phyloP scores from a whole-genome alignment of 2,888 invertebrate species.

The Machimus atricapillus region DNA sequence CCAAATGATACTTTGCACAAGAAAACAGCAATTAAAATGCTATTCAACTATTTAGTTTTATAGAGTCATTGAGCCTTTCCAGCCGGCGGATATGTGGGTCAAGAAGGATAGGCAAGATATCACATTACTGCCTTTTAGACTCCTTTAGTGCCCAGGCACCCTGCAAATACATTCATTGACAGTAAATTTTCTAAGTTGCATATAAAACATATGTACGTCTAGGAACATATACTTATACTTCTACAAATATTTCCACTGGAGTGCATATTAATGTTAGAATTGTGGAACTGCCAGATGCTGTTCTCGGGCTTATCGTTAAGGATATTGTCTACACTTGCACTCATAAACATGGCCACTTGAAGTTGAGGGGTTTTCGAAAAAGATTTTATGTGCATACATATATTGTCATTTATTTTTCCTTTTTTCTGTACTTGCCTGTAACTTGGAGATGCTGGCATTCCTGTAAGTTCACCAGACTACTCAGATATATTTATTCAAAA shows the following conservation, averaged over 20 bases:
- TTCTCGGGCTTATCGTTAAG: neutral
- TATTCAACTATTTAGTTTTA: neutral
- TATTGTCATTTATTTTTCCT: neutral
- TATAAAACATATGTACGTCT: neutral
- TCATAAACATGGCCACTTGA: conserved; percentile 25
- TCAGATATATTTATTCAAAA: neutral
- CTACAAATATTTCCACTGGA: neutral
- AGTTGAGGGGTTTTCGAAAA: neutral
- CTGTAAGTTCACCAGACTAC: neutral
- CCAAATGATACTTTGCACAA: neutral
- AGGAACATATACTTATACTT: neutral
- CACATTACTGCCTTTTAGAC: neutral
- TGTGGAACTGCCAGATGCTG: conserved; percentile 3
- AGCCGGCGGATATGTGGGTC: neutral
- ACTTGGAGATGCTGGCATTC: neutral
- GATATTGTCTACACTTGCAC: neutral
- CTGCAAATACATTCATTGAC: neutral
- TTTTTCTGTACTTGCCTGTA: neutral
- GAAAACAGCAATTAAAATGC: neutral
- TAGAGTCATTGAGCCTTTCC: neutral
- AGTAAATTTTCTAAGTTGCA: neutral
- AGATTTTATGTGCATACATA: conserved; percentile 10
- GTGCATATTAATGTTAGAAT: conserved; percentile 7
- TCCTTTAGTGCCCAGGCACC: neutral
- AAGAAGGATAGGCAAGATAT: neutral